Evolutionary conservation across 2,888 invertebrate species (phyloP), one percentile per base, ranked within the genome.

Genomic region (Osedax frankpressi): DNA sequence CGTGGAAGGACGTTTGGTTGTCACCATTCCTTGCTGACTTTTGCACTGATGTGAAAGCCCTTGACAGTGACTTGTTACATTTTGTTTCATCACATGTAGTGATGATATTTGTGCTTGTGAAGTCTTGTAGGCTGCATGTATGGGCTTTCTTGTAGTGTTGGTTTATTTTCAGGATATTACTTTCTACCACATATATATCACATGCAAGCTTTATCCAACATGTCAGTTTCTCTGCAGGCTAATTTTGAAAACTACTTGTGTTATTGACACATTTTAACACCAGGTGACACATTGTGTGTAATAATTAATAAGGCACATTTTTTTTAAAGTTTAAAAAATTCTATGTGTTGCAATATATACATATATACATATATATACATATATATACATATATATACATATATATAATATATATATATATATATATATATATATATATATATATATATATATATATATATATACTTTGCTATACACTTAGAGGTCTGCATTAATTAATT

Each of bases 91-190:
- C 65, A 65, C 65, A 65, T 65, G 3, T 63, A 63, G 11, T 63
- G 2, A 2, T 24, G 65, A 24, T 65, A 19, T 65, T 19, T 62
- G 14, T 62, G 63, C 63, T 24, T 24, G 65, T 24, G 65, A 14
- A 24, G n/a, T 65, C 19, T 65, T 19, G 65, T 65, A 65, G 65
- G 65, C n/a, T 65, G 65, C 65, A 65, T 65, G 65, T 19, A n/a
- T n/a, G 24, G 25, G 65, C 2, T 65, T 65, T 65, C 65, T 24
- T 3, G 3, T 3, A 3, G 63, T 62, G 3, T 62, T 11, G 14
- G 63, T 62, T 62, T 62, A 62, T 62, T 62, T 65, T 65, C 19
- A 19, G 24, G 65, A 65, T 2, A 24, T 65, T 65, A 65, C 24
- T 65, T 65, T 65, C 24, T 65, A 24, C 65, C 24, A 65, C 24